Evolutionary conservation across 2,888 invertebrate species (phyloP), one percentile per base, ranked within the genome.

Genomic region (Pollenia labialis): DNA sequence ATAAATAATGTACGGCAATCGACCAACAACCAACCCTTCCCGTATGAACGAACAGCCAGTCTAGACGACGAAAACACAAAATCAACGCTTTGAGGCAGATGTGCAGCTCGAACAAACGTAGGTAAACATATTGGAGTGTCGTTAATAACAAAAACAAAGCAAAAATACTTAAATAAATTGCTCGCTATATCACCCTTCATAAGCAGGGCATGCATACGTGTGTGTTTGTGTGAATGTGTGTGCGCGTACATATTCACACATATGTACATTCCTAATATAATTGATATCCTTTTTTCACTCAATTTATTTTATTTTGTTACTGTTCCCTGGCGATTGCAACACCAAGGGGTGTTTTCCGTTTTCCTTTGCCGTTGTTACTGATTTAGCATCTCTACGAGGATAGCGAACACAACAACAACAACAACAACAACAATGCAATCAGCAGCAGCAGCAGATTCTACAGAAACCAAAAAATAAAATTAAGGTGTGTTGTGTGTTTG

Each of bases 61-160:
- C 80, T 83, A 81, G 80, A 76, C 80, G 60, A 48, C 23, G 32
- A 81, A 84, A 54, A 58, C 18, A 60, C 76, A 68, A 87, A 87
- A 87, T 87, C 87, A 87, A 87, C 87, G 84, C 84, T 84, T n/a
- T 42, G 9, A 71, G 83, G 84, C 87, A 87, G 87, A 87, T 87
- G 87, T 87, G 83, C 84, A 76, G 32, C 64, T 60, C 46, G 83
- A 72, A 64, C 48, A 32, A 75, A 80, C 52, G 54, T 66, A 71
- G 58, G 46, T 42, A 72, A 71, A 83, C 71, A 66, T 23, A 71
- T 76, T 81, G 71, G 52, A 77, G 86, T 83, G 80, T 66, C 83
- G 48, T 81, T 77, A 58, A 77, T 64, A 62, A 66, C 11, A 58
- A 58, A 16, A 54, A 56, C 7, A 72, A 64, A n/a, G 32, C 32